A percentile compares a stretch with the other conserved stretches of the same genome.
These are phyloP conservation scores for Holotrichia oblita DNA, from an alignment of 1,140 invertebrate species.

Conservation along the genomic window DNA sequence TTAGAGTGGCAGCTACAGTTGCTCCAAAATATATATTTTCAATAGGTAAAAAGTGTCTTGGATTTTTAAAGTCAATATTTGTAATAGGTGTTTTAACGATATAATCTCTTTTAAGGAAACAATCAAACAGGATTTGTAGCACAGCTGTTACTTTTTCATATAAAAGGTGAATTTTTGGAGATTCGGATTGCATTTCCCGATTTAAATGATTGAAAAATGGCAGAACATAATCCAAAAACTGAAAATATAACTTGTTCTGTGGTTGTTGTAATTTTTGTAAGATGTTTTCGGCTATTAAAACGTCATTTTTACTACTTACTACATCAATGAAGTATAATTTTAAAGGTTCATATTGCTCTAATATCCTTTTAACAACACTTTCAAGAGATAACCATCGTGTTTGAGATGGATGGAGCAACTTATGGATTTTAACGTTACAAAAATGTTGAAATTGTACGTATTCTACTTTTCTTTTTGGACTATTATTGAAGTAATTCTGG, in stretches of 20 bases:
- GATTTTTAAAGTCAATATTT: slow-evolving; percentile 45
- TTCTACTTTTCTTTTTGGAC: slow-evolving; percentile 50
- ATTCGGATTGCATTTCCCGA: slow-evolving; percentile 8
- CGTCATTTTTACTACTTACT: not conserved
- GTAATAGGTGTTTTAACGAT: slow-evolving; percentile 13
- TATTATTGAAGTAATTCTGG: slow-evolving; percentile 50
- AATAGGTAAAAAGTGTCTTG: slow-evolving; percentile 40
- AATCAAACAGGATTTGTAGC: not conserved
- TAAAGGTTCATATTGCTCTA: slow-evolving; percentile 13
- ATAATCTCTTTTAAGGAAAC: slow-evolving; percentile 8
- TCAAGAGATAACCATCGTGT: slow-evolving; percentile 23
- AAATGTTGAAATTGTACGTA: slow-evolving; percentile 51
- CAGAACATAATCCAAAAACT: slow-evolving; percentile 17
- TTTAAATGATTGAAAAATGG: not conserved
- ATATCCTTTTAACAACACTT: not conserved
- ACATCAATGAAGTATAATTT: not conserved
- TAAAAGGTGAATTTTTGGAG: not conserved
- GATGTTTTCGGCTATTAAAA: not conserved
- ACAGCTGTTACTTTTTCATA: not conserved
- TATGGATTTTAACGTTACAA: slow-evolving; percentile 52
- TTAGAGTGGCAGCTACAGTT: not conserved
- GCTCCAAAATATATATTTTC: slow-evolving; percentile 43
- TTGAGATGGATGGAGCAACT: slow-evolving; percentile 46
- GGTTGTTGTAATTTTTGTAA: not conserved
- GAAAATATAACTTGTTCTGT: slow-evolving; percentile 11